Conservation (phyloP, 2,113 vertebrate species). For the Muscicapa adusta region DNA sequence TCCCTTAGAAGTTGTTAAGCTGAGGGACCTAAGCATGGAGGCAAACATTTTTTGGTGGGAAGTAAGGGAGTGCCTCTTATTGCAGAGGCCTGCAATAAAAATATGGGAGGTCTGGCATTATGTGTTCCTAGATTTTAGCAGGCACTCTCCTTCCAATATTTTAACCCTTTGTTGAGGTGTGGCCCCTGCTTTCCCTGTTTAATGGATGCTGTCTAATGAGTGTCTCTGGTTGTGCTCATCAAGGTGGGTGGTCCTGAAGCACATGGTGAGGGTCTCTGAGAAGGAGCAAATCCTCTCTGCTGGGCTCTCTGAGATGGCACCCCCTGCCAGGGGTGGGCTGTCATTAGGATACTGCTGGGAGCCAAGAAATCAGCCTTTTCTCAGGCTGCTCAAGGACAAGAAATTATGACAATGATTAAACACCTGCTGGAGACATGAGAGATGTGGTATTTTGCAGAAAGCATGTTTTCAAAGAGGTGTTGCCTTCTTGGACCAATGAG, state of each 20-base stretch:
- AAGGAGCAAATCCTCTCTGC: not conserved
- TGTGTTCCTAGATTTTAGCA: not conserved
- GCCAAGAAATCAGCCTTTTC: too few relatives aligned
- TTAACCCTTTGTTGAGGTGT: not conserved
- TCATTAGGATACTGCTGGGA: too few relatives aligned
- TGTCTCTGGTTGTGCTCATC: not conserved
- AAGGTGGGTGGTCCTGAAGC: not conserved
- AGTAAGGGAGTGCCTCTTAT: not conserved
- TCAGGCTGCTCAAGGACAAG: too few relatives aligned
- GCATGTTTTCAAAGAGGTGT: too few relatives aligned
- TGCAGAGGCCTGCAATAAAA: not conserved
- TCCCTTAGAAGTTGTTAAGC: not conserved
- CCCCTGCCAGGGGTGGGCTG: not conserved
- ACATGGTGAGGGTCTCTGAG: not conserved
- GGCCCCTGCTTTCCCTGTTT: not conserved
- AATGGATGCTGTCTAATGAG: not conserved
- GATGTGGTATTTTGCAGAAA: too few relatives aligned
- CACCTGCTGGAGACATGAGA: too few relatives aligned
- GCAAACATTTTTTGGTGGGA: not conserved
- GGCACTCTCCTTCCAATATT: not conserved
- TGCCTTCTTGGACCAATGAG: too few relatives aligned
- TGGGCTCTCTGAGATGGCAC: not conserved
- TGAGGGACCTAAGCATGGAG: not conserved
- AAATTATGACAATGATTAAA: too few relatives aligned
- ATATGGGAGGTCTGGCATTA: slow-evolving; percentile 17